Evolutionary conservation across 1,140 invertebrate species (phyloP).

Genomic region (Drosophila kepulauana): DNA sequence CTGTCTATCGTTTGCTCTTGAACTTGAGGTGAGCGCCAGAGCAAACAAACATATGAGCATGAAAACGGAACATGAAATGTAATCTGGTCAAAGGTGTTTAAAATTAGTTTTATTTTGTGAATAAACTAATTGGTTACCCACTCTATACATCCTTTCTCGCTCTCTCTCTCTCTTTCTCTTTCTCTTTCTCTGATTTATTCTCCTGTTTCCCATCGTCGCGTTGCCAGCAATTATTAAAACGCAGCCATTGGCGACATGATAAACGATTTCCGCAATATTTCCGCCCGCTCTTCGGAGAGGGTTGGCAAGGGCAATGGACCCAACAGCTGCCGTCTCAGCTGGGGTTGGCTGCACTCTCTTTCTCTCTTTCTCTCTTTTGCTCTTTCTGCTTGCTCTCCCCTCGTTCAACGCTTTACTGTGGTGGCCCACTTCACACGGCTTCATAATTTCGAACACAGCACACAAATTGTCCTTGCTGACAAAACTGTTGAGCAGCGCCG

Average conservation of each 20-base stretch:
- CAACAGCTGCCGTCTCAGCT: constrained; percentile 39
- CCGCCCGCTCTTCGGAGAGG: constrained; percentile 36
- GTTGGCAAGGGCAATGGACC: constrained; percentile 56
- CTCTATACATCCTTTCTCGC: background rate
- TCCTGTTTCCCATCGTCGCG: constrained; percentile 28
- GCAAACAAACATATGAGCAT: constrained; percentile 38
- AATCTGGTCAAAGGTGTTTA: constrained; percentile 25
- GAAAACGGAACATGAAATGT: constrained; percentile 39
- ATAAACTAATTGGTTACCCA: constrained; percentile 36
- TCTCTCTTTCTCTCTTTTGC: background rate
- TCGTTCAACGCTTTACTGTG: constrained; percentile 55
- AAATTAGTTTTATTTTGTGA: constrained; percentile 16
- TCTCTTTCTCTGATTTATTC: background rate
- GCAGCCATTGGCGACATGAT: constrained; percentile 82
- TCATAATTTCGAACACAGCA: constrained; percentile 50
- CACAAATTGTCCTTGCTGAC: constrained; percentile 45
- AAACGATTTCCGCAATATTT: constrained; percentile 83
- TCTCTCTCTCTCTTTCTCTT: background rate
- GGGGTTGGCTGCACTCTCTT: constrained; percentile 32
- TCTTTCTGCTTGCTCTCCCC: background rate
- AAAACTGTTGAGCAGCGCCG: constrained; percentile 33
- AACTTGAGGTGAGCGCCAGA: constrained; percentile 69
- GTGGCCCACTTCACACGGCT: constrained; percentile 67
- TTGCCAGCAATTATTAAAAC: constrained; percentile 78
- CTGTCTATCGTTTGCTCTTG: constrained; percentile 77